Base-by-base conservation (phyloP, 2,888 invertebrate genomes). In the Argyra leucocephala region DNA sequence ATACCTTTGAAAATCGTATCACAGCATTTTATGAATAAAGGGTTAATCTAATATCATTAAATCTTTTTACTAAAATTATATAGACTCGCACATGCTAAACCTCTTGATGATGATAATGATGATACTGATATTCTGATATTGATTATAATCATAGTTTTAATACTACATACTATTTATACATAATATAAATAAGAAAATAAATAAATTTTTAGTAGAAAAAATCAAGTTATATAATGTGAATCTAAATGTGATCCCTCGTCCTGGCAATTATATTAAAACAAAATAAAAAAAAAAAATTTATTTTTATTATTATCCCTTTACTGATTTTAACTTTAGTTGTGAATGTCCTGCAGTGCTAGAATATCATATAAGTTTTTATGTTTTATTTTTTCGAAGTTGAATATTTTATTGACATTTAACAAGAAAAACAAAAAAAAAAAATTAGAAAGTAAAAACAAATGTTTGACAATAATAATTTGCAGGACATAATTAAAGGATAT, bases 221-320 rank as follows among this genome's bases (percentile, higher is more conserved):
- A 18, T 18, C 18, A n/a, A 48, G n/a, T 48, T 48, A 9, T 37
- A 12, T 48, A 48, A 48, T 48, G 48, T n/a, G 48, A 48, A 18
- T 48, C 48, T 48, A 48, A 48, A 48, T 48, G 48, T 48, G 48
- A 48, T 48, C 48, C 48, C 48, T 48, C 48, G 48, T 48, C 15
- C 48, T 48, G 18, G 48, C 48, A 48, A 48, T 48, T 48, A 48
- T 48, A 18, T 48, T n/a, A 48, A 48, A 48, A 48, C 5, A 48
- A 48, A 31, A 31, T 7, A 5, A 31, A 10, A 31, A 31, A 31
- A 31, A 10, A 48, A 12, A 48, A 12, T 18, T 48, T 48, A 48
- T 48, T 15, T 48, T 5, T 48, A 18, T n/a, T 48, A 9, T 48
- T 18, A 48, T 48, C 5, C 5, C 18, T 48, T 48, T 15, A 18